A percentile compares a stretch with the other conserved stretches of the same genome.
Conservation (phyloP, 2,888 invertebrate genomes). For the Odontomyia ornata region DNA sequence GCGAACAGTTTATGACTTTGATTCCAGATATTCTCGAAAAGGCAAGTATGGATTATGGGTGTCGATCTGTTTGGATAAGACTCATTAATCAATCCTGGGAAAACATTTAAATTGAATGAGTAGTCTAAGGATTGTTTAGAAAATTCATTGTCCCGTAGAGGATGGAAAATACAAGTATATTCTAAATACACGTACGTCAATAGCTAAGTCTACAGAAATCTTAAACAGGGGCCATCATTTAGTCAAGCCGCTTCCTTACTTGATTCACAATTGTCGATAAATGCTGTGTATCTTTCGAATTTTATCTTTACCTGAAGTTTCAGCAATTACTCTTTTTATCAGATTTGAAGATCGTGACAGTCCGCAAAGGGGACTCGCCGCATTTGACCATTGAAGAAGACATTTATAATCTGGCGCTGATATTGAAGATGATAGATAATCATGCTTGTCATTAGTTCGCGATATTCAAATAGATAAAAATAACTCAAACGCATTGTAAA, state of each 20-base stretch:
- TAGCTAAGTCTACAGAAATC: too few species aligned
- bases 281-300: too few species aligned
- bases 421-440: constrained; percentile 2
- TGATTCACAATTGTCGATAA: too few species aligned
- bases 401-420: background rate
- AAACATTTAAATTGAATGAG: background rate
- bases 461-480: background rate
- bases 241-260: too few species aligned
- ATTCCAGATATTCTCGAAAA: background rate
- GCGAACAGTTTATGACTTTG: background rate
- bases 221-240: too few species aligned
- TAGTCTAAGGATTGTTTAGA: too few species aligned
- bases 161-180: too few species aligned
- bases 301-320: too few species aligned
- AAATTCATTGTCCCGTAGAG: too few species aligned
- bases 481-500: background rate
- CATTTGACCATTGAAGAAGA: background rate
- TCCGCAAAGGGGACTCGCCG: background rate
- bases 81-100: background rate
- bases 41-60: background rate
- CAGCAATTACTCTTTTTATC: too few species aligned
- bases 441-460: background rate
- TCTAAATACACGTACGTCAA: too few species aligned
- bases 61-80: background rate
- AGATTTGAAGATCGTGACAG: background rate